Evolutionary conservation across 2,113 vertebrate species (phyloP), one percentile per base, ranked within the genome.

Genomic region (Anoplopoma fimbria): DNA sequence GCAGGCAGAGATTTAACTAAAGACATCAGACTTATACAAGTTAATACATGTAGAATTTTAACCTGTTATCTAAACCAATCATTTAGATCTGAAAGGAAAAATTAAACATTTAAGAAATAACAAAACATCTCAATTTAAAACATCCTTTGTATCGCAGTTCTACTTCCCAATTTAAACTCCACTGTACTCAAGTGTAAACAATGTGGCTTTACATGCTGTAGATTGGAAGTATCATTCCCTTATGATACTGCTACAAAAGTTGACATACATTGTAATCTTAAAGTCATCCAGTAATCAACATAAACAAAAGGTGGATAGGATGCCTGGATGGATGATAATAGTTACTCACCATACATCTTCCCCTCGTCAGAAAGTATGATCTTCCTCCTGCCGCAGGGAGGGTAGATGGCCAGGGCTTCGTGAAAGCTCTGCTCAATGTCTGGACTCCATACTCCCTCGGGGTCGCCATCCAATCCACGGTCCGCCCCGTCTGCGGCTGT

Each of bases 341-440:
- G 6, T 34, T 27, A 25, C 98, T 97, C 90, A 99, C 98, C 98
- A 72, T 99, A 99, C 97, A 99, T 99, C 96, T 99, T 99, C 86
- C 98, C 98, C 92, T 99, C 97, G 1, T 99, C 97, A 1, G 97
- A 99, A 62, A 99, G 97, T 93, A 99, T 99, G 94, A 99, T 99
- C 92, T 99, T 99, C 93, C 97, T 95, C 73, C 98, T 95, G 88
- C 97, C 97, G 1, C 98, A 99, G 69, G 98, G 98, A 0, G 97
- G 98, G 90, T 99, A 99, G 89, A 99, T 99, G 63, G 98, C 97
- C 95, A 99, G 92, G 33, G 97, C 98, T 94, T 99, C 98, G 92
- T 99, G 98, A 94, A 99, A 99, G 94, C 97, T 99, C 95, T 99
- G 98, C 87, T 99, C 98, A 25, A 99, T 99, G 95, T 99, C 97